Conservation (phyloP, 2,797 vertebrate genomes). For the Oreonectes daqikongensis region DNA sequence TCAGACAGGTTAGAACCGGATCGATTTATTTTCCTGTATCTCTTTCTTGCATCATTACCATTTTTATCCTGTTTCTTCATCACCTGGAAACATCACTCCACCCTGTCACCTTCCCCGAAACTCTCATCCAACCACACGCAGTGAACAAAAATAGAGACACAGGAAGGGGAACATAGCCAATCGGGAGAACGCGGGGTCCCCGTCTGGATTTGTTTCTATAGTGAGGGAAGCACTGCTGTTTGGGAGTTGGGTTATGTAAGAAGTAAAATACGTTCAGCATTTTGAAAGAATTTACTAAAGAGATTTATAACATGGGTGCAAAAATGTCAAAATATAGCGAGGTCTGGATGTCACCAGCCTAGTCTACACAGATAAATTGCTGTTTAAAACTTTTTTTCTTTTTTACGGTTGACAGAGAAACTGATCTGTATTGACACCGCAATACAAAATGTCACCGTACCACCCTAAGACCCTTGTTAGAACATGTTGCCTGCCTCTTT, state of each 20-base stretch:
- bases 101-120: not conserved
- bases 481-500: conserved; percentile 21
- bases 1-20: conserved; percentile 79
- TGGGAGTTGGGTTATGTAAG: not conserved
- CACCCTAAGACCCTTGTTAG: conserved; percentile 34
- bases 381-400: not conserved
- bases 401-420: not conserved
- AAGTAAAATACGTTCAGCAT: not conserved
- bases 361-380: not conserved
- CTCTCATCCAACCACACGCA: conserved; percentile 6
- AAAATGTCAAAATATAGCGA: not conserved
- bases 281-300: not conserved
- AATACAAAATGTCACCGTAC: conserved; percentile 3
- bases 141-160: conserved; percentile 30
- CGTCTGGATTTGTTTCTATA: conserved; percentile 44
- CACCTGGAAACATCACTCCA: conserved; percentile 13
- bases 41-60: not conserved
- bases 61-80: not conserved
- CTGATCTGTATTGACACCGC: not conserved
- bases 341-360: not conserved
- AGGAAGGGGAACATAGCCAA: conserved; percentile 7
- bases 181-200: conserved; percentile 29
- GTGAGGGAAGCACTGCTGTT: conserved; percentile 25
- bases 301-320: not conserved
- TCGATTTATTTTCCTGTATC: not conserved